Evolutionary conservation across 1,140 invertebrate species (phyloP), one percentile per base, ranked within the genome.

Genomic region (Bombus affinis): DNA sequence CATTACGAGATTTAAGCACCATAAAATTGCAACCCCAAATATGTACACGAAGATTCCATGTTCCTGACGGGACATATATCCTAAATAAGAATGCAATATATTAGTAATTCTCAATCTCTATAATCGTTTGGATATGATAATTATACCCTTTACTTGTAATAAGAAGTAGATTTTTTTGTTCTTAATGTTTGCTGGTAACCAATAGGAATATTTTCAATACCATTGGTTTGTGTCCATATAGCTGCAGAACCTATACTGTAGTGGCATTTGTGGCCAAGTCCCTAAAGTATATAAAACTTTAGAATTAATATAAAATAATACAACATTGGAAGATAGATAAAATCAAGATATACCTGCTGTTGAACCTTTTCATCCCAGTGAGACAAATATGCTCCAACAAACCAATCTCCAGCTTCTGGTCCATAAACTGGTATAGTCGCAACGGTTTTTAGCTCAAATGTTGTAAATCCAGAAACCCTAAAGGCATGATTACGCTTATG

Each of bases 361-460:
- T 95, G 94, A 70, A 96, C 94, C 85, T 95, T 94, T 71, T 96
- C 93, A 91, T 96, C 95, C 94, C 95, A 95, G 86, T 95, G 92
- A 59, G 95, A 93, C 80, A 96, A 93, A 93, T 96, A 96, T 79
- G 96, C 96, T 70, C 95, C 95, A 47, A 96, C 95, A 94, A 96
- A 97, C 96, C 96, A 97, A 88, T 96, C 95, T 59, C 96, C 96
- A 66, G 96, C 94, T 65, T 95, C 86, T 42, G 96, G 96, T 90
- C 95, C 95, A 82, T 95, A 95, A 57, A 96, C 87, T 53, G 95
- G 94, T 86, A 96, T 90, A 75, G 96, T 91, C 18, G 93, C 93
- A 39, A 95, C 92, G 81, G 93, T 92, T 86, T 95, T 95, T 76
- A 95, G 91, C 81, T 95, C 91, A 83, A 93, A 96, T 77, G 93